Evolutionary conservation across 2,113 vertebrate species (phyloP), one percentile per base, ranked within the genome.

Genomic region (Sylvietta virens): DNA sequence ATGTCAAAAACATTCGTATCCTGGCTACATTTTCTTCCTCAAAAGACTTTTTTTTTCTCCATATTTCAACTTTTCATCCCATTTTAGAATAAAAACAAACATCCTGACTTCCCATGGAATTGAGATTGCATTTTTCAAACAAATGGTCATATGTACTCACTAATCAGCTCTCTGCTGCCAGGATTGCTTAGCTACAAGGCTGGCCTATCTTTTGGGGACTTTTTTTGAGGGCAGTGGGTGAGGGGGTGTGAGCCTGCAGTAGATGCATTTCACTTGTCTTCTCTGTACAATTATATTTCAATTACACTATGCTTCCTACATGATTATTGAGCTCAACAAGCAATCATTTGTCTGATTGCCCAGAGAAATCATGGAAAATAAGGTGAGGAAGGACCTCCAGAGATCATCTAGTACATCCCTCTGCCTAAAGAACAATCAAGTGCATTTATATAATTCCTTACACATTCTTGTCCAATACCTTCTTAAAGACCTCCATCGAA

Each of bases 1-100:
- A 97, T 97, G 96, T 96, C 95, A 97, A 96, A 97, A 97, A 96
- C 94, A 96, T 95, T 95, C 88, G 10, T 96, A 95, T 96, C 91
- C 95, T 97, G 94, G 91, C 94, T 95, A 88, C 94, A 88, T 96
- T 95, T 95, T 95, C 93, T 84, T 90, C 76, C 93, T 94, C 65
- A 83, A 96, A 94, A 94, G 90, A 79, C 37, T 81, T 91, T 73
- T 94, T 96, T 95, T 94, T 45, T 74, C 87, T 83, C n/a, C 81
- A 48, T 91, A 95, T 90, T 97, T 93, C 90, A 96, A 96, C 86
- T 97, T 96, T 96, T 92, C 88, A 90, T 96, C 92, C 95, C 93
- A 54, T 94, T 95, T 94, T 92, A 92, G 94, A 92, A 90, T 92
- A 78, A 96, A 97, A 96, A 92, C 95, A 96, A 97, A 97, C 92